These are phyloP conservation scores for Pagrus major DNA, from an alignment of 2,113 vertebrate species.

Conservation along the genomic window DNA sequence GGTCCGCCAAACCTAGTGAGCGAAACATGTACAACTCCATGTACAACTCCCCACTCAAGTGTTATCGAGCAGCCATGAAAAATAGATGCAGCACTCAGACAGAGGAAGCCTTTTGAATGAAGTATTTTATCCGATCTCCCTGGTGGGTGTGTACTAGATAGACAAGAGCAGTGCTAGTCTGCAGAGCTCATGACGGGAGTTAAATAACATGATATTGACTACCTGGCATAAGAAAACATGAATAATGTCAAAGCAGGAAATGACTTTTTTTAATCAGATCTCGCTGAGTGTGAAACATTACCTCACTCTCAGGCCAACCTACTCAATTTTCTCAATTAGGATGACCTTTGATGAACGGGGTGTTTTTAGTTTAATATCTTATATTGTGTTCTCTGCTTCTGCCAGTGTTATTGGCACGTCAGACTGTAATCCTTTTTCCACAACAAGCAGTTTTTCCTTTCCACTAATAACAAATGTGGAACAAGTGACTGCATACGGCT, in stretches of 20 bases:
- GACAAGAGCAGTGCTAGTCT: background rate
- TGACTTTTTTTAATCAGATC: background rate
- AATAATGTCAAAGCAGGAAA: slow-evolving; percentile 8
- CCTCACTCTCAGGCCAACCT: background rate
- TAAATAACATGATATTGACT: background rate
- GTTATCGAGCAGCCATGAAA: slow-evolving; percentile 64
- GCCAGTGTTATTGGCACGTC: slow-evolving; percentile 31
- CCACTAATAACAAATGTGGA: slow-evolving; percentile 19
- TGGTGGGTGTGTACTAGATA: slow-evolving; percentile 13
- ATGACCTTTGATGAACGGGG: slow-evolving; percentile 26
- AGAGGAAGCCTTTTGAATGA: slow-evolving; percentile 25
- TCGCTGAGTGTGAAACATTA: slow-evolving; percentile 2
- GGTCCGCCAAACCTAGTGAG: slow-evolving; percentile 21
- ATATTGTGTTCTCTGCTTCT: slow-evolving; percentile 14
- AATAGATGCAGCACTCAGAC: slow-evolving; percentile 59
- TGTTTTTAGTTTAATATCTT: slow-evolving; percentile 31
- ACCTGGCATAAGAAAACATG: background rate
- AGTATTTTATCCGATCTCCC: slow-evolving; percentile 18
- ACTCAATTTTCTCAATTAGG: slow-evolving; percentile 14
- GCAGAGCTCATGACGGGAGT: background rate
- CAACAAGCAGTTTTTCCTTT: slow-evolving; percentile 22
- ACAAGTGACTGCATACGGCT: slow-evolving; percentile 24
- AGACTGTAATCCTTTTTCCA: background rate
- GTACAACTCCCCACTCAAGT: slow-evolving; percentile 2
- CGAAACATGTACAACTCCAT: slow-evolving; percentile 31